These are phyloP conservation scores for Dioctria linearis DNA, from an alignment of 2,888 invertebrate genomes.

Conservation along the genomic window DNA sequence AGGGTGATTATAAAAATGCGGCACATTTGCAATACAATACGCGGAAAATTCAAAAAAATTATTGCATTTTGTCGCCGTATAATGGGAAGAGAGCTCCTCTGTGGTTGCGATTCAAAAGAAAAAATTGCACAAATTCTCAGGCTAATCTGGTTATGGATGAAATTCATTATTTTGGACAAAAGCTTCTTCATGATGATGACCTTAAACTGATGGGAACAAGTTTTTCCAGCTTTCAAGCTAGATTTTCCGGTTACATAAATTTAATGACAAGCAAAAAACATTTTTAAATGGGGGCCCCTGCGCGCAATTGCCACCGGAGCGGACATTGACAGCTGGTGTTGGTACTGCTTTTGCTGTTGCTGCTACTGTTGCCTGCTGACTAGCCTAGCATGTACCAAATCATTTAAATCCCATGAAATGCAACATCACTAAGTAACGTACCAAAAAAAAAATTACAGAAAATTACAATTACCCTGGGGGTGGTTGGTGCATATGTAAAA, in stretches of 20 bases:
- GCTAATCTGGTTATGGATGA: too few species aligned
- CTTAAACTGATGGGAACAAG: slow-evolving; percentile 31
- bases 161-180: not conserved
- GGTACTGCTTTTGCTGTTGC: not conserved
- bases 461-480: not conserved
- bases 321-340: slow-evolving; percentile 22
- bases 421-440: not conserved
- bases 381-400: too few species aligned
- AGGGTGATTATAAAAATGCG: slow-evolving; percentile 6
- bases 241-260: slow-evolving; percentile 52
- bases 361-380: not conserved
- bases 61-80: too few species aligned
- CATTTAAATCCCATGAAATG: not conserved
- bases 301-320: slow-evolving; percentile 10
- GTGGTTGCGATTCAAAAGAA: too few species aligned
- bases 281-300: slow-evolving; percentile 8
- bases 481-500: not conserved
- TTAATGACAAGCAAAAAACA: not conserved
- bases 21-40: too few species aligned
- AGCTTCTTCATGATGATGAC: not conserved
- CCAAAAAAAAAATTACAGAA: not conserved
- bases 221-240: slow-evolving; percentile 38
- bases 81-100: too few species aligned
- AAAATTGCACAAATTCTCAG: not conserved
- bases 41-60: too few species aligned